Evolutionary conservation across 2,113 vertebrate genomes (phyloP).

Genomic region (Pelecanoides urinatrix): DNA sequence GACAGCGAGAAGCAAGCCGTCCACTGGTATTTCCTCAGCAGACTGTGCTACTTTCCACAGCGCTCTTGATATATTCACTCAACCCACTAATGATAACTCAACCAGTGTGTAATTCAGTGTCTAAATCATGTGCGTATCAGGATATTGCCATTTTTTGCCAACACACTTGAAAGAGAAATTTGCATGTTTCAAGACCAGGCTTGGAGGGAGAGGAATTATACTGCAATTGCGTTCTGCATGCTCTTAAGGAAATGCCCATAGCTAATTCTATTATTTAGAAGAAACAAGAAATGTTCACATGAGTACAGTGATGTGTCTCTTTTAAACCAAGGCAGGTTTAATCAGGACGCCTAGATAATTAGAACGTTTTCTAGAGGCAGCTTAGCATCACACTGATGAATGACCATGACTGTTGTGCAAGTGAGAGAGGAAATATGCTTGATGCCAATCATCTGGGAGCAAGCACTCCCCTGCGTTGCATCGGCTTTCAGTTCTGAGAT

Average conservation of each 20-base stretch:
- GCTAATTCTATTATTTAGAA: conserved; percentile 36
- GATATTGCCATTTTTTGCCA: conserved; percentile 38
- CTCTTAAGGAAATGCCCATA: conserved; percentile 61
- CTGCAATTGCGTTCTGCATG: conserved; percentile 14
- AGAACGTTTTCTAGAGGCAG: not conserved
- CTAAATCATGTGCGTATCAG: not conserved
- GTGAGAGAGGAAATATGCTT: not conserved
- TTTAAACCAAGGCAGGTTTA: conserved; percentile 27
- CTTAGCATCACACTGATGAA: not conserved
- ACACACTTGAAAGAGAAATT: conserved; percentile 46
- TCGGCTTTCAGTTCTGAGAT: not conserved
- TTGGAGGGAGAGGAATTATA: conserved; percentile 42
- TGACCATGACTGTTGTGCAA: not conserved
- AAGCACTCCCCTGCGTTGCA: accelerated
- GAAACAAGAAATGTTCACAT: not conserved
- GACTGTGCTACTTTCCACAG: not conserved
- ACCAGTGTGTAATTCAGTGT: not conserved
- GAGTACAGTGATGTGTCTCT: not conserved
- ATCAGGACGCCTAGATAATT: not conserved
- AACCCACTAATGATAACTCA: not conserved
- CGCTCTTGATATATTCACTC: not conserved
- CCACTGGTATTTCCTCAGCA: not conserved
- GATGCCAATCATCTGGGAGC: not conserved
- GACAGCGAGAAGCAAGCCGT: not conserved
- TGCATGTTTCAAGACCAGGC: conserved; percentile 62